These are phyloP conservation scores for Synergus umbraculus DNA, from an alignment of 2,888 invertebrate species.

Conservation along the genomic window DNA sequence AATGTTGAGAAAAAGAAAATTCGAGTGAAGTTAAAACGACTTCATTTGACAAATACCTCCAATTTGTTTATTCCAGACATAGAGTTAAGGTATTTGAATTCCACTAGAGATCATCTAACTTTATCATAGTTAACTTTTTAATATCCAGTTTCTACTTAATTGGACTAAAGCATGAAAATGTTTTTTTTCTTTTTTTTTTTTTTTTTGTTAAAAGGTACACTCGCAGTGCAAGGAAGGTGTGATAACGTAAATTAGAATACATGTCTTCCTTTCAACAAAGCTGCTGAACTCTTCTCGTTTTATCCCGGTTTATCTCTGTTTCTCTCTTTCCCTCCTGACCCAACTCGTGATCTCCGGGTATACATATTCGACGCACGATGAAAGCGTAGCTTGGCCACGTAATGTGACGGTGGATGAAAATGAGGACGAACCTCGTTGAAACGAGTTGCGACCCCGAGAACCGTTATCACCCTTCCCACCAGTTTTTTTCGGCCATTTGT, in stretches of 20 bases:
- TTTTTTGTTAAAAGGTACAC: not conserved
- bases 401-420: constrained; percentile 62
- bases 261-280: constrained; percentile 33
- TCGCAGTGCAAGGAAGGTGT: constrained; percentile 17
- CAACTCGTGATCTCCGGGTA: constrained; percentile 21
- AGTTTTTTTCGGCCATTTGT: constrained; percentile 63
- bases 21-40: not conserved
- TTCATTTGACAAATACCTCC: too few relatives aligned
- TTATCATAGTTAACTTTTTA: not conserved
- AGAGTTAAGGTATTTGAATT: too few relatives aligned
- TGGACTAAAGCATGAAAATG: not conserved
- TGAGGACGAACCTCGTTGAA: constrained; percentile 49
- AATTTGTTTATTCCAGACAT: too few relatives aligned
- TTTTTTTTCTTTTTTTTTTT: not conserved
- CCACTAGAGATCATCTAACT: not conserved
- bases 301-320: constrained; percentile 16
- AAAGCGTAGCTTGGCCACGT: constrained; percentile 47
- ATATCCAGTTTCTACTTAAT: not conserved
- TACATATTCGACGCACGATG: constrained; percentile 37
- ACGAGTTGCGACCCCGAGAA: constrained; percentile 46
- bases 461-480: constrained; percentile 58
- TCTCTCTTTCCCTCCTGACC: constrained; percentile 27
- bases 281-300: constrained; percentile 33
- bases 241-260: constrained; percentile 57
- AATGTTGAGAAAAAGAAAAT: not conserved